These are phyloP conservation scores for Cryptotis parvus DNA, from an alignment of 2,113 vertebrate species.

Conservation along the genomic window DNA sequence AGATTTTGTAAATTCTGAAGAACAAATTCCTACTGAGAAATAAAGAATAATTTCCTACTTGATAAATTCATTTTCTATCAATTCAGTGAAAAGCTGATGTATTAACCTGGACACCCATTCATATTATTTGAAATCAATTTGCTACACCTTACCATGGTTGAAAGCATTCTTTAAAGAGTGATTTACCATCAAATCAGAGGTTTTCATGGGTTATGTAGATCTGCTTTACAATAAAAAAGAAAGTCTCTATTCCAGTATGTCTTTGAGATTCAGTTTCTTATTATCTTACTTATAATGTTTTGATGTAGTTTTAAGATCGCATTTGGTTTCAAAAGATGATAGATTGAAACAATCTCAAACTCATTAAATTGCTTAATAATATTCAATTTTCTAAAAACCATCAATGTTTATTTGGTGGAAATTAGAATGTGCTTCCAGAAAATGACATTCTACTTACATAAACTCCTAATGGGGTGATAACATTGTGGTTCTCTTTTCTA, in stretches of 20 bases:
- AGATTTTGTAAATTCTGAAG: not conserved
- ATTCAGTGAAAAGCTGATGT: not conserved
- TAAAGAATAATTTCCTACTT: constrained; percentile 34
- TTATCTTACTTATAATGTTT: constrained; percentile 51
- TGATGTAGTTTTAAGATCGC: constrained; percentile 33
- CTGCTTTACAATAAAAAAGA: constrained; percentile 51
- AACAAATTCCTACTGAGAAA: constrained; percentile 34
- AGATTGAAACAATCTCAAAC: constrained; percentile 25
- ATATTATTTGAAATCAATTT: constrained; percentile 67
- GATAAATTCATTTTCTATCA: constrained; percentile 56
- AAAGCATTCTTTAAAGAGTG: constrained; percentile 59
- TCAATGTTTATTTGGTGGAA: not conserved
- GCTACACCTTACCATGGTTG: constrained; percentile 44
- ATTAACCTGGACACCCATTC: constrained; percentile 59
- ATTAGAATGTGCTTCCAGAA: not conserved
- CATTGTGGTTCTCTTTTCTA: not conserved
- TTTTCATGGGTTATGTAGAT: constrained; percentile 70
- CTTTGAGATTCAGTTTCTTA: constrained; percentile 53
- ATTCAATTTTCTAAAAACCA: constrained; percentile 52
- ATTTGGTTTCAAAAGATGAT: constrained; percentile 40
- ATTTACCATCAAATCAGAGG: constrained; percentile 70
- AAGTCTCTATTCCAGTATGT: not conserved
- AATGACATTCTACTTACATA: not conserved
- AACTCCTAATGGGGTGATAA: not conserved
- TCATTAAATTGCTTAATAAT: constrained; percentile 36